Evolutionary conservation across 35 echinoderm and acorn worm species (phyloP), one percentile per base, ranked within the genome.

Genomic region (Strongylocentrotus purpuratus): DNA sequence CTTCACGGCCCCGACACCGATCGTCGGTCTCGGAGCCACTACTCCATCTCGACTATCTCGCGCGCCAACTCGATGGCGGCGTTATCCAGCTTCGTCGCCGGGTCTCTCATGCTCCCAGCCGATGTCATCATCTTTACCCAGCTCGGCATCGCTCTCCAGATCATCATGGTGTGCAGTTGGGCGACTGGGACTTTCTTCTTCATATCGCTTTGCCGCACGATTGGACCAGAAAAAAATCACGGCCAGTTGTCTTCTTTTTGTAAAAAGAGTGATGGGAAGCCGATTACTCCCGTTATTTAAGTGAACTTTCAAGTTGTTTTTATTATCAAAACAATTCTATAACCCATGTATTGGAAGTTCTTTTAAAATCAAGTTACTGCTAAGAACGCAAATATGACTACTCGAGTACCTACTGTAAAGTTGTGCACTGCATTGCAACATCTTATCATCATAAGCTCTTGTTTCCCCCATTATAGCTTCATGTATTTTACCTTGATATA

Each of bases 141-240:
- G 59, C 92, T 99, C 9, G 97, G 97, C 4, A 33, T 94, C 32
- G 97, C 97, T 94, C 95, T 99, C 12, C 96, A 94, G 52, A 59
- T 99, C n/a, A 88, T 98, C 46, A 98, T 97, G 94, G 85, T 91
- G 22, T 88, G 95, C 11, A 99, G 96, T 46, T 99, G 98, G 98
- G 31, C 95, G 17, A 95, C 92, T 25, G 94, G 96, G 13, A 96
- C 96, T 9, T 99, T 98, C 48, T 97, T 96, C 85, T 99, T 99
- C 86, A 96, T 97, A 93, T 96, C 98, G 7, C 47, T 99, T 8
- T 99, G 98, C 88, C 90, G 88, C 59, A 93, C 92, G 45, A 0
- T 97, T 13, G 98, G 98, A 46, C 98, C 98, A 22, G 52, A 98
- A 85, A 94, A 58, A 60, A 31, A 47, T 35, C 96, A 55, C 28